Evolutionary conservation across 2,797 vertebrate genomes (phyloP).

Genomic region (Crenichthys baileyi): DNA sequence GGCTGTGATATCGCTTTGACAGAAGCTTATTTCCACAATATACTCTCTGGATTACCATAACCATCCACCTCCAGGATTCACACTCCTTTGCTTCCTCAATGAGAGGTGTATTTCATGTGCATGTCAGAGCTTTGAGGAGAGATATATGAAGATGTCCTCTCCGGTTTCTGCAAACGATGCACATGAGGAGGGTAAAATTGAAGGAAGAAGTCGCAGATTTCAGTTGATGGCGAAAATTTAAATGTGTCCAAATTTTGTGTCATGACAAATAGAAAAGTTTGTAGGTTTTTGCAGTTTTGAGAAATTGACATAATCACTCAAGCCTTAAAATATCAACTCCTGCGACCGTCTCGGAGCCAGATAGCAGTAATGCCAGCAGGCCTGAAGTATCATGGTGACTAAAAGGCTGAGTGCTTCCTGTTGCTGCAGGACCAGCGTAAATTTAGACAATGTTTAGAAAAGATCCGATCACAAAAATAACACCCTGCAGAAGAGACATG

Average conservation of each 20-base stretch:
- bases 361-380: slow-evolving; percentile 40
- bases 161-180: slow-evolving; percentile 35
- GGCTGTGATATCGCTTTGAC: slow-evolving; percentile 53
- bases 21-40: slow-evolving; percentile 56
- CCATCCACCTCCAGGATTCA: slow-evolving; percentile 72
- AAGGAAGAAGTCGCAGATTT: slow-evolving; percentile 6
- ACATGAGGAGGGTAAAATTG: slow-evolving; percentile 10
- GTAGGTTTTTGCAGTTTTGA: background rate
- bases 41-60: slow-evolving; percentile 47
- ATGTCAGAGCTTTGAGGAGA: slow-evolving; percentile 43
- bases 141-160: slow-evolving; percentile 60
- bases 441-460: slow-evolving; percentile 55
- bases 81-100: slow-evolving; percentile 44
- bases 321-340: slow-evolving; percentile 48
- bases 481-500: slow-evolving; percentile 29
- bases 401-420: slow-evolving; percentile 58
- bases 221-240: background rate
- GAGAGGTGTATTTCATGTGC: slow-evolving; percentile 46
- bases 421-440: slow-evolving; percentile 57
- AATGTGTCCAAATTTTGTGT: background rate
- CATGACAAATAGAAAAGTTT: background rate
- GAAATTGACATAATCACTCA: background rate
- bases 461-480: slow-evolving; percentile 61
- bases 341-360: slow-evolving; percentile 37
- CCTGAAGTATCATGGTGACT: slow-evolving; percentile 45